phyloP scores from a whole-genome alignment of 2,113 vertebrate genomes.

The Bombycilla garrulus region DNA sequence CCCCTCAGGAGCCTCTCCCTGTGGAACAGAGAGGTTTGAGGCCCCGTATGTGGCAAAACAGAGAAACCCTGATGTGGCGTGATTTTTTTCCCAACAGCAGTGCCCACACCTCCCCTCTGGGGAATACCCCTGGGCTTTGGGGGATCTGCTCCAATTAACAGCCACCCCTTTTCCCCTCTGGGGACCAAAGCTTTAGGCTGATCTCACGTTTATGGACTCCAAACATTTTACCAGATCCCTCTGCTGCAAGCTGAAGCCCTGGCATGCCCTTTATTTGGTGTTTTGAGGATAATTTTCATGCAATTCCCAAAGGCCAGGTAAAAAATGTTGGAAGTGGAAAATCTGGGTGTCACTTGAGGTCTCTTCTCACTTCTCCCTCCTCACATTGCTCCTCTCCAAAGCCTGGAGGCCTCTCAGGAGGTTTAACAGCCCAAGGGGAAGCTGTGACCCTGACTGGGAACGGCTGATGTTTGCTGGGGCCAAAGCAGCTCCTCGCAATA shows the following conservation, averaged over 20 bases:
- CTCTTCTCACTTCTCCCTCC: neutral
- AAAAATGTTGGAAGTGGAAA: neutral
- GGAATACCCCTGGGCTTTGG: neutral
- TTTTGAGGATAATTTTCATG: neutral
- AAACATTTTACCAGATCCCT: rapidly evolving
- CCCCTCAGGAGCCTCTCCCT: neutral
- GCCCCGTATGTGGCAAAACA: rapidly evolving
- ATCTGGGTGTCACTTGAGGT: neutral
- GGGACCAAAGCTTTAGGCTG: neutral
- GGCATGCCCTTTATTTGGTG: neutral
- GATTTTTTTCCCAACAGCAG: rapidly evolving
- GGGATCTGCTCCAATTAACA: neutral
- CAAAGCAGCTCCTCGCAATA: neutral
- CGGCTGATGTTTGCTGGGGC: neutral
- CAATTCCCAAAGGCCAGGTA: neutral
- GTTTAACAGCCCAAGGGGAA: neutral
- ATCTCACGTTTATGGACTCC: neutral
- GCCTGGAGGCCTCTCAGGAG: neutral
- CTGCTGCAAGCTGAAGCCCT: too few relatives aligned
- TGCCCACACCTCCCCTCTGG: rapidly evolving
- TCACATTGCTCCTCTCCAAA: neutral
- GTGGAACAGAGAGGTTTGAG: rapidly evolving
- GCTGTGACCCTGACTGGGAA: too few relatives aligned
- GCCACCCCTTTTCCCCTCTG: too few relatives aligned
- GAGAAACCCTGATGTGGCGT: rapidly evolving